These are phyloP conservation scores for Heliconius hewitsoni DNA, from an alignment of 1,140 invertebrate genomes.

Conservation along the genomic window DNA sequence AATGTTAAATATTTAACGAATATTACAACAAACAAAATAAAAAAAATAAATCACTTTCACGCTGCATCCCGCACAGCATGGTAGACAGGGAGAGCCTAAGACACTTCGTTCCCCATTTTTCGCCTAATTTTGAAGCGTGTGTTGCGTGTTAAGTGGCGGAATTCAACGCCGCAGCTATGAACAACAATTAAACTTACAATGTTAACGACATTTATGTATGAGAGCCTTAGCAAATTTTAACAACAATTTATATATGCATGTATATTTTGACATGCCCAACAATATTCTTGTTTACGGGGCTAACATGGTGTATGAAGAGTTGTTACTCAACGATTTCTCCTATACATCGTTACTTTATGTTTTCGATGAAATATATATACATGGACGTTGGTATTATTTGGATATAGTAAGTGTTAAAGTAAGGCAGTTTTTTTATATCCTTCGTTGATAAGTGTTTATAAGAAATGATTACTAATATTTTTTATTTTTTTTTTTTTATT, in stretches of 20 bases:
- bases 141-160: too few relatives aligned
- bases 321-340: conserved; percentile 18
- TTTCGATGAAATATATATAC: background rate
- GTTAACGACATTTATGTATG: background rate
- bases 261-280: background rate
- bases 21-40: background rate
- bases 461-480: background rate
- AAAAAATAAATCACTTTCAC: too few relatives aligned
- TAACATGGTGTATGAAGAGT: conserved; percentile 13
- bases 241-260: background rate
- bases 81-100: too few relatives aligned
- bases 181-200: background rate
- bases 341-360: conserved; percentile 10
- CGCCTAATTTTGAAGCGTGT: too few relatives aligned
- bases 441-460: too few relatives aligned
- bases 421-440: too few relatives aligned
- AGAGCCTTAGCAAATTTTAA: background rate
- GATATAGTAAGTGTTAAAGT: background rate
- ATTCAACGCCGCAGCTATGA: background rate
- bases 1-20: background rate
- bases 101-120: too few relatives aligned
- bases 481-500: background rate
- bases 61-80: too few relatives aligned
- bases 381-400: background rate
- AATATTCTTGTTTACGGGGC: conserved; percentile 12